These are phyloP conservation scores for Danaus chrysippus DNA, from an alignment of 2,888 invertebrate species.

Conservation along the genomic window DNA sequence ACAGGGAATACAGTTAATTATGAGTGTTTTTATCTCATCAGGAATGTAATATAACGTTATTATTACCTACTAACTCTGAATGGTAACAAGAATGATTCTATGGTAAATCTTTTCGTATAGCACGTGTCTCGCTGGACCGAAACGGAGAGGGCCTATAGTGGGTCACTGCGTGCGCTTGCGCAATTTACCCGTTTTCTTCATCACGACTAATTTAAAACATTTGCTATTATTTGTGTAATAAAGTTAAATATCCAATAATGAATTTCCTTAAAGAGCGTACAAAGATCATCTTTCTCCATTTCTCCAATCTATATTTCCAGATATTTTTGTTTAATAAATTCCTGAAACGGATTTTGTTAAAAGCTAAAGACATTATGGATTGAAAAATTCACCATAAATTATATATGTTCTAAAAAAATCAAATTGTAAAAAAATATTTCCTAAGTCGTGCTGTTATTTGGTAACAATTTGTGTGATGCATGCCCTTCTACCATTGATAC, in stretches of 20 bases:
- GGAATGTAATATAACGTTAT: too few species aligned
- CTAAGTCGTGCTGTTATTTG: slow-evolving; percentile 30
- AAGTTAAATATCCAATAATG: too few species aligned
- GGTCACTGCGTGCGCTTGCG: slow-evolving; percentile 47
- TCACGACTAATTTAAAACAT: slow-evolving; percentile 18
- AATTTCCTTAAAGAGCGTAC: too few species aligned
- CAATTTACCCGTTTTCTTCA: slow-evolving; percentile 38
- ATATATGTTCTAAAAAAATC: not conserved
- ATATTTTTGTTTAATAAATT: too few species aligned
- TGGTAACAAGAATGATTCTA: slow-evolving; percentile 8
- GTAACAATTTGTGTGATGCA: slow-evolving; percentile 40
- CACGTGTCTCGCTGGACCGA: slow-evolving; percentile 71
- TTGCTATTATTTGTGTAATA: not conserved
- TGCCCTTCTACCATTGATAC: slow-evolving; percentile 41
- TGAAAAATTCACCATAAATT: too few species aligned
- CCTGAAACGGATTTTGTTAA: too few species aligned
- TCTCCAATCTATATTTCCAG: too few species aligned
- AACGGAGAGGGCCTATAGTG: slow-evolving; percentile 46
- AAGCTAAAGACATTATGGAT: too few species aligned
- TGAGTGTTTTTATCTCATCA: too few species aligned
- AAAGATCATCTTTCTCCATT: too few species aligned
- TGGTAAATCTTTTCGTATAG: slow-evolving; percentile 22
- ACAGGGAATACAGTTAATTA: slow-evolving; percentile 1
- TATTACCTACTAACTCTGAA: too few species aligned
- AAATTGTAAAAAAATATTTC: slow-evolving; percentile 27